Percentiles rank a stretch among this genome's conserved stretches.
These are phyloP conservation scores for Drosophila pallidifrons DNA, from an alignment of 1,140 invertebrate species.

Conservation along the genomic window DNA sequence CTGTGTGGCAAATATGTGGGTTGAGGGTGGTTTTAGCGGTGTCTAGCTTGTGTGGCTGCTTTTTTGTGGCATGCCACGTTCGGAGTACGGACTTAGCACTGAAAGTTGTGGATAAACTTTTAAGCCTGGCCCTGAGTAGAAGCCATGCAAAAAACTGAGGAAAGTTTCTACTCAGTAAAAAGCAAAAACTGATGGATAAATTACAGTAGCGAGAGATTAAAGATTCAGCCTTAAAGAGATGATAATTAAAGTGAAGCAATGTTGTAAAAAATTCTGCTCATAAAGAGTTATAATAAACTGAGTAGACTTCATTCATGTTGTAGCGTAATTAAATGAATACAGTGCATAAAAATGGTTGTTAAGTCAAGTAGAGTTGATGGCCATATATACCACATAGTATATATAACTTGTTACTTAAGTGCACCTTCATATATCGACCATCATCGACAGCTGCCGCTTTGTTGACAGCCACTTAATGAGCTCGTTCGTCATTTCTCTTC, in stretches of 20 bases:
- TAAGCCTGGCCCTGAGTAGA: slow-evolving; percentile 35
- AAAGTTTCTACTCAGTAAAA: slow-evolving; percentile 14
- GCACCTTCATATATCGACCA: background rate
- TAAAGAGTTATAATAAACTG: background rate
- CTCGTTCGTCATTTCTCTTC: slow-evolving; percentile 16
- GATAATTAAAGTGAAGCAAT: slow-evolving; percentile 5
- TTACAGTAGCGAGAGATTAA: background rate
- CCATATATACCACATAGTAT: background rate
- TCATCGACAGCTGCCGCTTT: background rate
- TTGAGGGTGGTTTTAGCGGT: slow-evolving; percentile 10
- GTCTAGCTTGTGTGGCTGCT: slow-evolving; percentile 22
- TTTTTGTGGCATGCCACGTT: slow-evolving; percentile 47
- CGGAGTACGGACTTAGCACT: slow-evolving; percentile 34
- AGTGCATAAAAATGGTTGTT: background rate
- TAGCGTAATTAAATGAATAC: slow-evolving; percentile 5
- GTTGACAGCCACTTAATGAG: slow-evolving; percentile 23
- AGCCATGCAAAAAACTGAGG: slow-evolving; percentile 21
- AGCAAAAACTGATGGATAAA: slow-evolving; percentile 12
- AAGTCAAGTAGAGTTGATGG: background rate
- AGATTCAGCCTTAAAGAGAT: background rate
- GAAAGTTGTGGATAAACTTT: slow-evolving; percentile 59
- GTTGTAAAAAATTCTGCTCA: background rate
- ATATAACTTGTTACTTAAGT: background rate
- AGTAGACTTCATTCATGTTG: background rate
- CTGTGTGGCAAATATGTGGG: background rate